Base-by-base conservation (phyloP, 2,888 invertebrate genomes). In the Lacanobia wlatinum region DNA sequence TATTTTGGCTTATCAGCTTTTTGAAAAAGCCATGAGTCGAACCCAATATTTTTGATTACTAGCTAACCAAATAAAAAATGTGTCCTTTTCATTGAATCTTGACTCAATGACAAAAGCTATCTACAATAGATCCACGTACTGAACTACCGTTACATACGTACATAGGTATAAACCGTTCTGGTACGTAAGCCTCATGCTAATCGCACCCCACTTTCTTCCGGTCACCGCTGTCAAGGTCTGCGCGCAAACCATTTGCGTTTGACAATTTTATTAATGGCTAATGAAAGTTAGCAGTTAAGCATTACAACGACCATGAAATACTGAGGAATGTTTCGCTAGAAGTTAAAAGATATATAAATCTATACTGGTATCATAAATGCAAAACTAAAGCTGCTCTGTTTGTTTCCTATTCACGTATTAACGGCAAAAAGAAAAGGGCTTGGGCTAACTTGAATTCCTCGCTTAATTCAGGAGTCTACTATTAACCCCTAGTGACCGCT, bases 161-260 rank as follows among this genome's bases (percentile, higher is more conserved):
- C 70, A 70, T 73, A 77, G 69, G 75, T 72, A 82, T 79, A 76
- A 84, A 78, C 74, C 65, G 80, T 84, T 68, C 78, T 81, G 76
- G 72, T 78, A 85, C 87, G 80, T 84, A 78, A 83, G 78, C 79
- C 82, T 81, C 87, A 92, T 91, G 90, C 83, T 90, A 90, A 90
- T 88, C 76, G 52, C 76, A 89, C 72, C 82, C 89, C 84, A 90
- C 90, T 92, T 92, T 92, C 90, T 90, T 90, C 87, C 88, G 87
- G 83, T 86, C 86, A 76, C 79, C 69, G 53, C 78, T 87, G 84
- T 89, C 91, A 90, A 89, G 90, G 90, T 84, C 86, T 84, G 69
- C 65, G 5, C 14, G 62, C 52, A 80, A 77, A 76, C 76, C 18
- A 74, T 62, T 85, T 48, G 58, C 52, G 60, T 46, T 61, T 48